Conservation (phyloP, 2,888 invertebrate genomes). For the Sialis fuliginosa region DNA sequence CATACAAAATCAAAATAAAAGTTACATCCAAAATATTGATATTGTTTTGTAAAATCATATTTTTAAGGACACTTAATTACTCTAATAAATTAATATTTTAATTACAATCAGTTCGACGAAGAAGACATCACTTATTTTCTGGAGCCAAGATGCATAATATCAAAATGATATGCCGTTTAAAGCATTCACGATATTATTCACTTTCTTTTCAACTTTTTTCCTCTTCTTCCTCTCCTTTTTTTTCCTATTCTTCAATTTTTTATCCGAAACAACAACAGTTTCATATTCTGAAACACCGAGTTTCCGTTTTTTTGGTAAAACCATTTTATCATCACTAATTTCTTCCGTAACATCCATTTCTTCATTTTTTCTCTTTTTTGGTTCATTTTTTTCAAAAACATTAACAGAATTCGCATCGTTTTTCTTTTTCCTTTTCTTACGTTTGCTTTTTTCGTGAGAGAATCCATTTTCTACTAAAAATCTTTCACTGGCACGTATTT, state of each 20-base stretch:
- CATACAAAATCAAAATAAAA: no score
- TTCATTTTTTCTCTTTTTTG: neutral
- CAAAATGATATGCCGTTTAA: slow-evolving; percentile 13
- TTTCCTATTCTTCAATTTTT: neutral
- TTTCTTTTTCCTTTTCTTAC: neutral
- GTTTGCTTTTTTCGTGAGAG: neutral
- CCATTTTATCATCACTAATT: neutral
- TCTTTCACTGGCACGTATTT: neutral
- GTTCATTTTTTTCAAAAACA: neutral
- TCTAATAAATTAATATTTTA: no score
- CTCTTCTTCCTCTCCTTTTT: neutral
- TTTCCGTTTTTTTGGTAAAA: neutral
- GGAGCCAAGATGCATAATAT: no score
- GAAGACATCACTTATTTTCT: no score
- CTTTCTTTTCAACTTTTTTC: slow-evolving; percentile 10
- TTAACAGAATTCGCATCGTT: neutral
- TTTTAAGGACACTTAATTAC: no score
- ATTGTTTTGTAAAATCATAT: no score
- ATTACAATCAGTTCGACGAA: no score
- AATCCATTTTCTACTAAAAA: neutral
- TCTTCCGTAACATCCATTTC: neutral
- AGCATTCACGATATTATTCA: slow-evolving; percentile 18
- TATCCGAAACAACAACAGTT: neutral
- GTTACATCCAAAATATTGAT: no score
- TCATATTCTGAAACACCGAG: neutral